These are phyloP conservation scores for Argopecten irradians DNA, from an alignment of 1,140 invertebrate genomes.

Conservation along the genomic window DNA sequence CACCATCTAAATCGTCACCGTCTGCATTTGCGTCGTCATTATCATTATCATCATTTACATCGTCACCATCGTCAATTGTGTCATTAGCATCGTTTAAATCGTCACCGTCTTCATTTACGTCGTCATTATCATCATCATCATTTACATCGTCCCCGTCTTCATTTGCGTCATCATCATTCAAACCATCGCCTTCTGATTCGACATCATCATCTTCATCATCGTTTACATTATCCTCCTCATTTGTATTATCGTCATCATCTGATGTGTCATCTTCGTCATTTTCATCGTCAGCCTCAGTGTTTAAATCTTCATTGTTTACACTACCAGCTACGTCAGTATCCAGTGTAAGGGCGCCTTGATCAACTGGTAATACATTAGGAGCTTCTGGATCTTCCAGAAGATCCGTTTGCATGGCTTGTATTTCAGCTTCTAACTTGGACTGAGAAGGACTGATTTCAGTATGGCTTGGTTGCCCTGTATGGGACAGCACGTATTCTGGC, in stretches of 20 bases:
- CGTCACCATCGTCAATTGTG: neutral
- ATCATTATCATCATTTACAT: slow-evolving; percentile 24
- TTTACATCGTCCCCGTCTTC: slow-evolving; percentile 32
- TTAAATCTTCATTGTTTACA: slow-evolving; percentile 31
- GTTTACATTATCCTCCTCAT: neutral
- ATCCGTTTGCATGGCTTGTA: neutral
- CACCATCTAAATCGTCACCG: neutral
- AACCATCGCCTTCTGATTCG: neutral
- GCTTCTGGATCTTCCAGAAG: neutral
- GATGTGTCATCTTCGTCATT: slow-evolving; percentile 11
- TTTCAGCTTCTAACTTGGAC: neutral
- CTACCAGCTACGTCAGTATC: neutral
- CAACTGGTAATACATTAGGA: neutral
- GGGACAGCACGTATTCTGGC: neutral
- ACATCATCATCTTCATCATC: slow-evolving; percentile 13
- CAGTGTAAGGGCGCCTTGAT: neutral
- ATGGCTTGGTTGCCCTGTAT: neutral
- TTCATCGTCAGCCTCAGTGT: neutral
- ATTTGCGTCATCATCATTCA: slow-evolving; percentile 14
- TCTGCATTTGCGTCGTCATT: neutral
- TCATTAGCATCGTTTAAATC: slow-evolving; percentile 28
- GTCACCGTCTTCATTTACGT: neutral
- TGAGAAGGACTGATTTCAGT: neutral
- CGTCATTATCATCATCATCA: slow-evolving; percentile 40
- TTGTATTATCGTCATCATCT: too few species aligned